These are phyloP conservation scores for Platycnemis pennipes DNA, from an alignment of 2,888 invertebrate genomes.

Conservation along the genomic window DNA sequence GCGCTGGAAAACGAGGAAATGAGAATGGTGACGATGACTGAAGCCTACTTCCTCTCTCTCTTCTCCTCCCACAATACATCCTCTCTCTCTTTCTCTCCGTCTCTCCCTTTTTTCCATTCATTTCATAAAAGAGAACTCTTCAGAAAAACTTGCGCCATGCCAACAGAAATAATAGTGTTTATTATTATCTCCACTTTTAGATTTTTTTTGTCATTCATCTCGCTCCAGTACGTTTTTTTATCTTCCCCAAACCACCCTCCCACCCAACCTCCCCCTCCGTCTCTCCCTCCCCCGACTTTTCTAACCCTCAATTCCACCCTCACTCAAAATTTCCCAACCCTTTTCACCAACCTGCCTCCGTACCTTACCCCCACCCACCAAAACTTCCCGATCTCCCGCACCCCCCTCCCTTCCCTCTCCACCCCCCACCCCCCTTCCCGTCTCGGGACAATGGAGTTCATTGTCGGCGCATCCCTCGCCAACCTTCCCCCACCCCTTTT, in stretches of 20 bases:
- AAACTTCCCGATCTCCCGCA: neutral
- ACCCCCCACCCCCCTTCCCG: neutral
- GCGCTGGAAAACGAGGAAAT: conserved; percentile 60
- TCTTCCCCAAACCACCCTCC: neutral
- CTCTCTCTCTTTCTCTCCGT: neutral
- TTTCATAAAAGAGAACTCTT: neutral
- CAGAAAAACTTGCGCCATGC: conserved; percentile 63
- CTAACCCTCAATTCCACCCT: too few relatives aligned
- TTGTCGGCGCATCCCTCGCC: conserved; percentile 2
- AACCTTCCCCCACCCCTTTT: neutral
- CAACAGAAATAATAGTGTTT: conserved; percentile 66
- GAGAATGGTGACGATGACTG: conserved; percentile 61
- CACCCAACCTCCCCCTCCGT: neutral
- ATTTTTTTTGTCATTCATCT: too few relatives aligned
- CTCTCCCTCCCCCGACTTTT: neutral
- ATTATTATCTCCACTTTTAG: conserved; percentile 42
- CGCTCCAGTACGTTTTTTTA: neutral
- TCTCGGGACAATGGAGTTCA: neutral
- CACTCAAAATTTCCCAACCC: neutral
- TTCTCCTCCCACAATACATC: too few relatives aligned
- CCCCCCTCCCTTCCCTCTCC: neutral
- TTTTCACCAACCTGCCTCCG: neutral
- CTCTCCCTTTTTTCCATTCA: neutral
- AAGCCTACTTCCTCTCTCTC: neutral
- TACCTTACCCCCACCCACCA: neutral